Evolutionary conservation across 2,888 invertebrate species (phyloP).

Genomic region (Barypeithes pellucidus): DNA sequence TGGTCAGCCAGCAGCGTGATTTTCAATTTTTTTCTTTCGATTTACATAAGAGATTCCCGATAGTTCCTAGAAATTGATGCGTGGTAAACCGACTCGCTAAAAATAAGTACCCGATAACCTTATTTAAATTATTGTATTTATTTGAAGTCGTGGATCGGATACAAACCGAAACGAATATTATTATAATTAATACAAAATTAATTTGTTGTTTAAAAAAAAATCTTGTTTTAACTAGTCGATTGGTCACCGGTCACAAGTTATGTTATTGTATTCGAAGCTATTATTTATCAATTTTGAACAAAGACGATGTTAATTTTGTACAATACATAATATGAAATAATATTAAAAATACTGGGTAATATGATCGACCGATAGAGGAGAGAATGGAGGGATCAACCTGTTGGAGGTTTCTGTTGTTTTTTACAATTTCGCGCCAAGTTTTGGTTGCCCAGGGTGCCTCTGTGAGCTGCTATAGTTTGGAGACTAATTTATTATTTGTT

Average conservation of each 20-base stretch:
- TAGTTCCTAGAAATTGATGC: background rate
- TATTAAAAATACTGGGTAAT: no score
- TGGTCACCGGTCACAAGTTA: background rate
- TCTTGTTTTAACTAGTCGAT: background rate
- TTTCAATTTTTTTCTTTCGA: background rate
- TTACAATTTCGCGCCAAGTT: no score
- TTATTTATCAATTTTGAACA: background rate
- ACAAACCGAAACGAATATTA: background rate
- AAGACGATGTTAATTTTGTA: no score
- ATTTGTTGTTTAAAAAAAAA: background rate
- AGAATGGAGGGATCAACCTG: no score
- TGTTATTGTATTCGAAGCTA: background rate
- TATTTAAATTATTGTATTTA: no score
- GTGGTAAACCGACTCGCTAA: background rate
- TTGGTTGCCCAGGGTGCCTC: no score
- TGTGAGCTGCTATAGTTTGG: no score
- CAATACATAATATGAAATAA: no score
- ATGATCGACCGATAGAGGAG: no score
- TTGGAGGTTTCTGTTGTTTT: no score
- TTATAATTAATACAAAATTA: background rate
- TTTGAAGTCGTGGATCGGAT: no score
- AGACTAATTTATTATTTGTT: no score
- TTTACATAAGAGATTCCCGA: conserved; percentile 13
- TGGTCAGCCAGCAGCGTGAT: conserved; percentile 1
- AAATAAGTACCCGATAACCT: background rate